These are phyloP conservation scores for Zaprionus camerounensis DNA, from an alignment of 1,140 invertebrate species.

Conservation along the genomic window DNA sequence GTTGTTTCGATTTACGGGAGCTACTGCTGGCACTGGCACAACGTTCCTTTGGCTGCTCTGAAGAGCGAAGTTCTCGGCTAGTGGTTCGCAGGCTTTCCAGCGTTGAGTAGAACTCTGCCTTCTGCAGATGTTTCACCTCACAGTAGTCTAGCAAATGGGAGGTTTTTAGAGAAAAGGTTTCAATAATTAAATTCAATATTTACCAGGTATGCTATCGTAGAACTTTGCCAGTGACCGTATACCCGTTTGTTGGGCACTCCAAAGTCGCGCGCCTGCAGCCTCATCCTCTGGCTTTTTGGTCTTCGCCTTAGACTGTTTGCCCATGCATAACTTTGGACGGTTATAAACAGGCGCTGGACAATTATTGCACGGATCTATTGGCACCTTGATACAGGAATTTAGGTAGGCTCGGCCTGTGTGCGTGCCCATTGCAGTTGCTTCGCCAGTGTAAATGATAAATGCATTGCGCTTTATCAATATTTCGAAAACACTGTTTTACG, in stretches of 20 bases:
- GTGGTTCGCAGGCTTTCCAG: slow-evolving; percentile 72
- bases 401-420: slow-evolving; percentile 57
- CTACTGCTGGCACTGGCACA: slow-evolving; percentile 48
- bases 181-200: not conserved
- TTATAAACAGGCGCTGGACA: slow-evolving; percentile 81
- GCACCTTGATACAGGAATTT: slow-evolving; percentile 78
- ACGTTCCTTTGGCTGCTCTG: slow-evolving; percentile 24
- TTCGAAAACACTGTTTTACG: slow-evolving; percentile 42
- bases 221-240: slow-evolving; percentile 76
- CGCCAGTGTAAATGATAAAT: slow-evolving; percentile 39
- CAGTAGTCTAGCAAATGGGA: slow-evolving; percentile 64
- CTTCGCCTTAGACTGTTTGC: slow-evolving; percentile 42
- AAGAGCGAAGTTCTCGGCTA: slow-evolving; percentile 61
- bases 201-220: slow-evolving; percentile 83
- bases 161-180: not conserved
- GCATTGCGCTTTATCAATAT: slow-evolving; percentile 73
- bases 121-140: slow-evolving; percentile 79
- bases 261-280: slow-evolving; percentile 25
- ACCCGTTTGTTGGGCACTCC: slow-evolving; percentile 64
- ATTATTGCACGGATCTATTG: slow-evolving; percentile 82
- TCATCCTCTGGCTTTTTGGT: slow-evolving; percentile 6
- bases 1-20: slow-evolving; percentile 52
- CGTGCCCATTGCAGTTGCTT: slow-evolving; percentile 53
- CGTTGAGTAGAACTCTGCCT: slow-evolving; percentile 76
- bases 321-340: slow-evolving; percentile 71